Evolutionary conservation across 2,113 vertebrate species (phyloP).

Genomic region (Lathamus discolor): DNA sequence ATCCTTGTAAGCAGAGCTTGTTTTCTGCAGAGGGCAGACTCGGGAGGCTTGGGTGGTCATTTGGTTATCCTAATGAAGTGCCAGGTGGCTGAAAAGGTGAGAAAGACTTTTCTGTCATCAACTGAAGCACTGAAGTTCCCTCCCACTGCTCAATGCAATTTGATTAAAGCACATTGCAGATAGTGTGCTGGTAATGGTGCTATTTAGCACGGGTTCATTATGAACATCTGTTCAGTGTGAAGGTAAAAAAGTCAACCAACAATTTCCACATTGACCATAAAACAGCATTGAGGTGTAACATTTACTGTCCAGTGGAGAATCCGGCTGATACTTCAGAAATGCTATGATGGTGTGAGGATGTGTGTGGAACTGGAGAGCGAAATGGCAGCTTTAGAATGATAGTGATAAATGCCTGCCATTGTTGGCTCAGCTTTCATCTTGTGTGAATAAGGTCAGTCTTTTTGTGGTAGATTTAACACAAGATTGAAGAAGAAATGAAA

Average conservation of each 20-base stretch:
- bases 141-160: rapidly evolving
- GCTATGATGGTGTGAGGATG: rapidly evolving
- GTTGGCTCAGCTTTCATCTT: background rate
- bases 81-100: background rate
- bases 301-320: rapidly evolving
- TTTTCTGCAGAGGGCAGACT: background rate
- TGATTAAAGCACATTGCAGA: background rate
- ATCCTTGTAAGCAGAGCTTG: background rate
- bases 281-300: rapidly evolving
- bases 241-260: rapidly evolving
- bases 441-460: background rate
- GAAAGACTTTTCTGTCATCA: background rate
- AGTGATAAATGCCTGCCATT: rapidly evolving
- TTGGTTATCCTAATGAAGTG: background rate
- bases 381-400: background rate
- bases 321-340: rapidly evolving
- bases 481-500: background rate
- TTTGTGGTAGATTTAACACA: background rate
- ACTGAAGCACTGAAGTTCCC: background rate
- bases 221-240: background rate
- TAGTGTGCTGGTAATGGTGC: background rate
- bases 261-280: rapidly evolving
- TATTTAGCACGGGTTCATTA: rapidly evolving
- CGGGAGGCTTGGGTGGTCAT: rapidly evolving
- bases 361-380: background rate